Percentiles rank a stretch among this genome's conserved stretches.
Conservation (phyloP, 2,113 vertebrate species). For the Nestor notabilis region DNA sequence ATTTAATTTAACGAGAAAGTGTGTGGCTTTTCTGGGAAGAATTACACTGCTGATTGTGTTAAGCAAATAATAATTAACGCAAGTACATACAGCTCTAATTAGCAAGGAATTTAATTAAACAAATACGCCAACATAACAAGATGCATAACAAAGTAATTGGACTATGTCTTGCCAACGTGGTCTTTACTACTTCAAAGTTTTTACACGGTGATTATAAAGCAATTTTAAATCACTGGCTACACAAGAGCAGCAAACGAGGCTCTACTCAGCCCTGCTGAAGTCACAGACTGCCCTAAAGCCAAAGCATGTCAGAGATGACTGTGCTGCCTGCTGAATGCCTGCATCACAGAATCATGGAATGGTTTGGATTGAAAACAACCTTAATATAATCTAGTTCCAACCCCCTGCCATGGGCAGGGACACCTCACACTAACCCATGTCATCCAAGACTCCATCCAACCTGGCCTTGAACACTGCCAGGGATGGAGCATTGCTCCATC, state of each 20-base stretch:
- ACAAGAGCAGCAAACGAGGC: neutral
- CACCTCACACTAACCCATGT: neutral
- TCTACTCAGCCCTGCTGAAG: neutral
- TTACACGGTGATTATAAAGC: constrained; percentile 33
- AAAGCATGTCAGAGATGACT: neutral
- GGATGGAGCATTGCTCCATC: neutral
- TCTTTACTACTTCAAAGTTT: constrained; percentile 55
- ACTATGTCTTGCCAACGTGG: constrained; percentile 28
- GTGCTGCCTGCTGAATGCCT: neutral
- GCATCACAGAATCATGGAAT: neutral
- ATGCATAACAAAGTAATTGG: constrained; percentile 72
- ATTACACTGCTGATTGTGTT: constrained; percentile 76
- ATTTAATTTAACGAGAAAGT: constrained; percentile 64
- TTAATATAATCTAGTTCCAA: neutral
- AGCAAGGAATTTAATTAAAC: constrained; percentile 80
- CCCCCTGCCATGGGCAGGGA: neutral
- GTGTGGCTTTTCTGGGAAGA: constrained; percentile 68
- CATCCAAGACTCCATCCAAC: neutral
- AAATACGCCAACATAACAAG: constrained; percentile 74
- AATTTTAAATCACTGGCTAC: neutral
- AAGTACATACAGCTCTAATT: constrained; percentile 80
- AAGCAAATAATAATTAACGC: constrained; percentile 81
- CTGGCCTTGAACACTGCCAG: neutral
- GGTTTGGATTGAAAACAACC: neutral
- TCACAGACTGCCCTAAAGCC: neutral